A percentile compares a stretch with the other conserved stretches of the same genome.
Conservation (phyloP, 2,888 invertebrate species). For the Agriotes lineatus region DNA sequence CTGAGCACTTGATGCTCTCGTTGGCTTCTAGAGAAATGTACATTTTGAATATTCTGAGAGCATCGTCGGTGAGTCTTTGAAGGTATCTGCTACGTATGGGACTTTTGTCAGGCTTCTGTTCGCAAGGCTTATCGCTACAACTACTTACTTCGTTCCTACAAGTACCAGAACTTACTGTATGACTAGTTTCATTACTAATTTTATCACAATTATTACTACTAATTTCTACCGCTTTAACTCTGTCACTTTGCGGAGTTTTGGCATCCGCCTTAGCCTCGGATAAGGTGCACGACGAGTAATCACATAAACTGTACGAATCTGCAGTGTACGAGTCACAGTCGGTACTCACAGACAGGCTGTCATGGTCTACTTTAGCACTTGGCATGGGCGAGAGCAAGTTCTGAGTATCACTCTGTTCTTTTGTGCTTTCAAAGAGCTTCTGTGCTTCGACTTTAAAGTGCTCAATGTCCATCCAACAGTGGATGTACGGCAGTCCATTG, state of each 20-base stretch:
- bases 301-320: conserved; percentile 62
- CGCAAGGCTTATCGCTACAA: conserved; percentile 26
- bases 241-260: conserved; percentile 39
- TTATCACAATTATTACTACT: conserved; percentile 58
- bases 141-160: conserved; percentile 11
- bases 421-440: conserved; percentile 35
- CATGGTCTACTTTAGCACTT: conserved; percentile 60
- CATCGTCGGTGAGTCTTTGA: conserved; percentile 68
- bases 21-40: conserved; percentile 80
- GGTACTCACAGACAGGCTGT: conserved; percentile 65
- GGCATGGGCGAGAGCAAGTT: conserved; percentile 50
- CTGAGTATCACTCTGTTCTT: conserved; percentile 32
- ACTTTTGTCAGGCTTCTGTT: conserved; percentile 18
- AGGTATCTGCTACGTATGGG: conserved; percentile 44
- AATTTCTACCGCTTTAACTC: conserved; percentile 42
- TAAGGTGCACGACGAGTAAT: conserved; percentile 55
- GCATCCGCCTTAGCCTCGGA: conserved; percentile 46
- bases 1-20: conserved; percentile 71
- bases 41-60: conserved; percentile 81
- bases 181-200: conserved; percentile 58
- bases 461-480: conserved; percentile 84
- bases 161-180: conserved; percentile 46
- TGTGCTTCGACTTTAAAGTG: conserved; percentile 70
- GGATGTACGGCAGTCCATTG: conserved; percentile 74
- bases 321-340: conserved; percentile 65